Evolutionary conservation across 2,797 vertebrate genomes (phyloP), one percentile per base, ranked within the genome.

Genomic region (Sebastes itinus): DNA sequence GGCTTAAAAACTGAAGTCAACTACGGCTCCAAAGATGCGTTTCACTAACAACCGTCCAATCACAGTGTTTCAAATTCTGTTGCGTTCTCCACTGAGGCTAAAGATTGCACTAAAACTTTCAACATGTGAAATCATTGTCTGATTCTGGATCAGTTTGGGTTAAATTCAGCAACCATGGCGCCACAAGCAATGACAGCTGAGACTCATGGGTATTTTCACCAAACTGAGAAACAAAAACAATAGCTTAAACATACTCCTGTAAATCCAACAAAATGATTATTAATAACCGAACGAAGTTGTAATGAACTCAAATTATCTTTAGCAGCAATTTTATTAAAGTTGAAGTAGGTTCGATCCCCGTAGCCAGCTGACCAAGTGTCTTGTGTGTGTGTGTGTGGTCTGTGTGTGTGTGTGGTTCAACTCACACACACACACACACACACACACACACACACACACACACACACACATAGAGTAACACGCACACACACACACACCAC

Each of bases 371-470:
- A 75, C 55, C 27, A 54, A 8, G 55, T 54, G 56, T 33, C 28
- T 55, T 46, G 68, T 73, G 75, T 78, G 61, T 64, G 60, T 67
- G 66, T 78, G 68, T 64, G 54, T 84, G 84, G n/a, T n/a, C n/a
- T 77, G 71, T 75, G 67, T 78, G 78, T 78, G 70, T 75, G 81
- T 77, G 69, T 33, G 67, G n/a, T n/a, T 23, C n/a, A 22, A 55
- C 54, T 22, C 72, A 68, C 62, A 33, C 58, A 27, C 28, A 70
- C n/a, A 28, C 65, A 56, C 6, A 64, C 35, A 12, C 38, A 12
- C 12, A n/a, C 35, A 18, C 6, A 35, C 33, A 32, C 33, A 35
- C 33, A 3, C 33, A 35, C 10, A 35, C 33, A 35, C 11, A 35
- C 38, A 14, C 14, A 23, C 38, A 20, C 7, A 46, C 42, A 46